Evolutionary conservation across 2,113 vertebrate species (phyloP).

Genomic region (Ascaphus truei): DNA sequence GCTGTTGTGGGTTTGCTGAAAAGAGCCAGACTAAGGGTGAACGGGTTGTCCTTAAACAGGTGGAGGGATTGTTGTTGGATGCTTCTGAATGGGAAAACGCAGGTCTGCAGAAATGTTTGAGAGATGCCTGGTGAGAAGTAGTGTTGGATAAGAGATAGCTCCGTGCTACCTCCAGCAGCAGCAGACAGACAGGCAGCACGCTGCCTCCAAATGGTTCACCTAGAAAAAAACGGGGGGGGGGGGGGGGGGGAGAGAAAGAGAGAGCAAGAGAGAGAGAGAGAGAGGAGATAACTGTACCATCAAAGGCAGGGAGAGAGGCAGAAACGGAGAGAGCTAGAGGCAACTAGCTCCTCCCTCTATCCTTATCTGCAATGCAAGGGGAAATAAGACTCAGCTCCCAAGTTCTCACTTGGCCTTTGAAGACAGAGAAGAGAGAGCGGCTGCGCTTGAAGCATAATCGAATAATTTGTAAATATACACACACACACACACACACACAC

Average conservation of each 20-base stretch:
- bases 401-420: constrained; percentile 16
- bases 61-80: background rate
- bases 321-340: constrained; percentile 18
- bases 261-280: constrained; percentile 24
- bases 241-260: constrained; percentile 16
- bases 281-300: constrained; percentile 15
- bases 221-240: constrained; percentile 20
- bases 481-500: too few species aligned
- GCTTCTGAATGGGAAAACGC: background rate
- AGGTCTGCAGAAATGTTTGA: too few species aligned
- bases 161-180: background rate
- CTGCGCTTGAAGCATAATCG: background rate
- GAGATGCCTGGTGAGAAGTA: background rate
- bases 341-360: constrained; percentile 12
- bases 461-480: too few species aligned
- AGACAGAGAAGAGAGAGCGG: background rate
- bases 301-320: constrained; percentile 7
- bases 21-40: constrained; percentile 16
- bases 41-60: constrained; percentile 21
- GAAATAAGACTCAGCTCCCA: constrained; percentile 17
- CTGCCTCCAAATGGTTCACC: constrained; percentile 28
- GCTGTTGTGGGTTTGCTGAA: background rate
- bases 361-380: constrained; percentile 29
- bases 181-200: constrained; percentile 28
- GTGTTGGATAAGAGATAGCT: constrained; percentile 8